A percentile compares a stretch with the other conserved stretches of the same genome.
Conservation (phyloP, 2,888 invertebrate genomes). For the Thyatira batis region DNA sequence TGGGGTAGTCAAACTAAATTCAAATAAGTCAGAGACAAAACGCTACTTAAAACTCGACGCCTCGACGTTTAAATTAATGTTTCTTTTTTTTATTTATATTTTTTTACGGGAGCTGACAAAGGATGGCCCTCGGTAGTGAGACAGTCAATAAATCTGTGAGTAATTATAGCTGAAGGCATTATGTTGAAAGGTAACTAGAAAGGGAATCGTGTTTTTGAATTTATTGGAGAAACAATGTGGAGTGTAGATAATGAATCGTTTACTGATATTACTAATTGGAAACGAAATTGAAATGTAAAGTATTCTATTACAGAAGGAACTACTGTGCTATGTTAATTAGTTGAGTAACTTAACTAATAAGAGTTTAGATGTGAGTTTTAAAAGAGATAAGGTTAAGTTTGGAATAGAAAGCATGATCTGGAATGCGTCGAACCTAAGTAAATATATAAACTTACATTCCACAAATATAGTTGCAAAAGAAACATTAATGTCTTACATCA, state of each 20-base stretch:
- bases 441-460: not conserved
- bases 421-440: not conserved
- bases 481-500: not conserved
- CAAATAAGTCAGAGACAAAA: constrained; percentile 47
- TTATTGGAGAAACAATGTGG: constrained; percentile 56
- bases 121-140: constrained; percentile 38
- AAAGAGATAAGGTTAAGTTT: not conserved
- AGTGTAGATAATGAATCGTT: constrained; percentile 30
- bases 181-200: constrained; percentile 77
- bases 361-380: not conserved
- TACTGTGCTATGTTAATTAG: not conserved
- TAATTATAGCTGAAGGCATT: constrained; percentile 72
- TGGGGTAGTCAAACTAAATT: constrained; percentile 48
- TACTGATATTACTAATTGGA: constrained; percentile 25
- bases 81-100: constrained; percentile 41
- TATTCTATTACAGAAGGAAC: not conserved
- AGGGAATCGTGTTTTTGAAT: constrained; percentile 52
- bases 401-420: not conserved
- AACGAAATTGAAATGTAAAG: not conserved
- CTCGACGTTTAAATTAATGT: constrained; percentile 62
- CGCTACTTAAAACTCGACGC: constrained; percentile 59
- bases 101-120: constrained; percentile 42
- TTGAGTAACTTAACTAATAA: not conserved
- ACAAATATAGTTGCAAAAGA: not conserved
- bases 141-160: constrained; percentile 70